These are phyloP conservation scores for Cyanoderma ruficeps DNA, from an alignment of 2,113 vertebrate genomes.

Conservation along the genomic window DNA sequence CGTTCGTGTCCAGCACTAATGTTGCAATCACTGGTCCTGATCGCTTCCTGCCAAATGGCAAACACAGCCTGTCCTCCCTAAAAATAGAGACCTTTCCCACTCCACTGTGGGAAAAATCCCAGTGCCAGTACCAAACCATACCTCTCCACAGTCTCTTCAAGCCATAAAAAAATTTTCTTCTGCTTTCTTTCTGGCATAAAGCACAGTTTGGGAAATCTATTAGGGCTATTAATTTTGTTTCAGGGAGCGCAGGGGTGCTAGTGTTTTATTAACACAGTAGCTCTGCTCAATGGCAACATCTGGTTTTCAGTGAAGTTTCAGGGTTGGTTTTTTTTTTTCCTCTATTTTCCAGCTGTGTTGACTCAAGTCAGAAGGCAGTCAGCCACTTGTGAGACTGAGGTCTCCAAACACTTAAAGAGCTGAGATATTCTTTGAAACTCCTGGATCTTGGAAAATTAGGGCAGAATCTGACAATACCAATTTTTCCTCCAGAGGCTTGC, in stretches of 20 bases:
- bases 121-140: neutral
- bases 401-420: constrained; percentile 39
- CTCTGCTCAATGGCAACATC: constrained; percentile 51
- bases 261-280: constrained; percentile 53
- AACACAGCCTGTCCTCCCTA: neutral
- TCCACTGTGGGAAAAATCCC: neutral
- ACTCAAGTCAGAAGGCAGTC: constrained; percentile 43
- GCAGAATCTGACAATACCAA: constrained; percentile 54
- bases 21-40: constrained; percentile 8
- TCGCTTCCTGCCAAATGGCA: neutral
- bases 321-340: neutral
- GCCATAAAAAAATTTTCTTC: neutral
- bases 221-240: constrained; percentile 1
- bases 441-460: constrained; percentile 50
- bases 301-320: constrained; percentile 40
- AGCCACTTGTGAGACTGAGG: constrained; percentile 26
- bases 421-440: constrained; percentile 43
- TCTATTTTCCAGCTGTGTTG: constrained; percentile 58
- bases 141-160: neutral
- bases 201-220: constrained; percentile 20
- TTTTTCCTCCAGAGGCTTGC: constrained; percentile 27
- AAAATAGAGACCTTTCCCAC: constrained; percentile 1
- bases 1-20: neutral
- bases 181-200: neutral
- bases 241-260: neutral